These are phyloP conservation scores for Uloborus diversus DNA, from an alignment of 1,140 invertebrate genomes.

Conservation along the genomic window DNA sequence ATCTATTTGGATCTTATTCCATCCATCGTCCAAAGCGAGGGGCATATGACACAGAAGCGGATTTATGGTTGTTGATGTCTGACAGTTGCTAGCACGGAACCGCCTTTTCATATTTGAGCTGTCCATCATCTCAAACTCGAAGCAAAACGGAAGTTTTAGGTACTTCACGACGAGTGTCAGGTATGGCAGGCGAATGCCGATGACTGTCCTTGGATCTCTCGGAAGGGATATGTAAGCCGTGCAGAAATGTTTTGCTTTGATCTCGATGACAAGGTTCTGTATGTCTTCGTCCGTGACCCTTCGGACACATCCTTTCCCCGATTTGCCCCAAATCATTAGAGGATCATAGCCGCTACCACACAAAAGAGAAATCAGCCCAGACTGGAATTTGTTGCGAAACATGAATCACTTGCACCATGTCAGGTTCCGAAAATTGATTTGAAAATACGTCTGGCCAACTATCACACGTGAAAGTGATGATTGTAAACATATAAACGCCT, in stretches of 20 bases:
- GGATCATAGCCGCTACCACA: slow-evolving; percentile 21
- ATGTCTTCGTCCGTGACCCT: slow-evolving; percentile 28
- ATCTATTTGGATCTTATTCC: slow-evolving; percentile 34
- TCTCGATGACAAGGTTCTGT: slow-evolving; percentile 9
- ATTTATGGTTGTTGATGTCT: not conserved
- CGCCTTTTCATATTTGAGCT: not conserved
- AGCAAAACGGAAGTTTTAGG: slow-evolving; percentile 27
- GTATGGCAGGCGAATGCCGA: slow-evolving; percentile 31
- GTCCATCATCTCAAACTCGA: slow-evolving; percentile 33
- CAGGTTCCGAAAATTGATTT: no score
- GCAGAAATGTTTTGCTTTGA: slow-evolving; percentile 11
- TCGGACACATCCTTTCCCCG: slow-evolving; percentile 15
- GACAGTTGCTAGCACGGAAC: slow-evolving; percentile 31
- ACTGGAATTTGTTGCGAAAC: slow-evolving; percentile 44
- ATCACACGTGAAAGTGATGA: no score
- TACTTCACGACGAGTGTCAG: slow-evolving; percentile 26
- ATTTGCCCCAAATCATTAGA: not conserved
- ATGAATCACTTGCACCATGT: no score
- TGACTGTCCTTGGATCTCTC: not conserved
- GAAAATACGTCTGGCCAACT: no score
- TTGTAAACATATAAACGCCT: no score
- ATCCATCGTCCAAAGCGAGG: slow-evolving; percentile 22
- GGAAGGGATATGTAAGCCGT: slow-evolving; percentile 22
- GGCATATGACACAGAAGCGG: slow-evolving; percentile 36
- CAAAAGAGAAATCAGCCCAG: slow-evolving; percentile 12